Percentiles rank a stretch among this genome's conserved stretches.
phyloP scores from a whole-genome alignment of 2,888 invertebrate species.

The Abrostola tripartita region DNA sequence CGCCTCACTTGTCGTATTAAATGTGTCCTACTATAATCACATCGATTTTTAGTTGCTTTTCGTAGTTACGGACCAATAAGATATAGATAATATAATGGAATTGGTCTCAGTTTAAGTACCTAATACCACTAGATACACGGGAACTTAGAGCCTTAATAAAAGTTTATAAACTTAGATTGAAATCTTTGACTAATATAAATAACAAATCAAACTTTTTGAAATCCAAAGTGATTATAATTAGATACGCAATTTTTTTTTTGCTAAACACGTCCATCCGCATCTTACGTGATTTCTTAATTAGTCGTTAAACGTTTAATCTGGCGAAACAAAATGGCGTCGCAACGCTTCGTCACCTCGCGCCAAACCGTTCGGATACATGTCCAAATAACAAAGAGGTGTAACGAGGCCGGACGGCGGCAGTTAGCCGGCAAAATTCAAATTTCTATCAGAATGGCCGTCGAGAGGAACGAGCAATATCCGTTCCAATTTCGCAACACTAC shows the following conservation, averaged over 20 bases:
- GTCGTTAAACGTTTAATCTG: constrained; percentile 52
- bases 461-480: constrained; percentile 87
- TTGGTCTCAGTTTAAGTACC: too few relatives aligned
- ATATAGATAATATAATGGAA: background rate
- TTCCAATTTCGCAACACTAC: constrained; percentile 85
- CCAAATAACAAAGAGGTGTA: constrained; percentile 77
- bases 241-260: too few relatives aligned
- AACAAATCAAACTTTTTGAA: too few relatives aligned
- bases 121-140: too few relatives aligned
- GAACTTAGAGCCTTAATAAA: too few relatives aligned
- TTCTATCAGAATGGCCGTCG: constrained; percentile 82
- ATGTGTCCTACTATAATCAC: constrained; percentile 14
- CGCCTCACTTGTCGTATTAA: constrained; percentile 48
- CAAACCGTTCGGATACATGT: constrained; percentile 64
- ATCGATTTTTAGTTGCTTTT: constrained; percentile 10
- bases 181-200: too few relatives aligned
- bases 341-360: constrained; percentile 58
- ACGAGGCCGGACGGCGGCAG: constrained; percentile 82
- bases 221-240: too few relatives aligned
- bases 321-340: constrained; percentile 58
- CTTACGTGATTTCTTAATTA: constrained; percentile 43
- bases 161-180: too few relatives aligned
- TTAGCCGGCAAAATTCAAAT: constrained; percentile 88
- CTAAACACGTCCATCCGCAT: background rate
- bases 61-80: background rate